Base-by-base conservation (phyloP, 64 coral and sea anemone genomes). In the Montipora capricornis region DNA sequence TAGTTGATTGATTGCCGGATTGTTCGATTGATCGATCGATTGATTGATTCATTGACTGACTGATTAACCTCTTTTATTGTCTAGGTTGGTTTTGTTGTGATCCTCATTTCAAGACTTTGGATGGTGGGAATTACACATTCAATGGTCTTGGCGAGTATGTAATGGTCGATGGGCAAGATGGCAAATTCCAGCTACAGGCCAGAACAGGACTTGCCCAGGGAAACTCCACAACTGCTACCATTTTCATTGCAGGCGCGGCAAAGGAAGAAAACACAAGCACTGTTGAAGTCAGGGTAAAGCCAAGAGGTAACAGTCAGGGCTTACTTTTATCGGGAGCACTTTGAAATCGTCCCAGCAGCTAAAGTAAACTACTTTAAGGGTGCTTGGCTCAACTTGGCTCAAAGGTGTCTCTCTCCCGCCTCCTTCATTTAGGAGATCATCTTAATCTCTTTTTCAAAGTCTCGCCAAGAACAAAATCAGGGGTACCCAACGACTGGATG, bases 101-200 rank as follows among this genome's bases (percentile, higher is more conserved):
- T 80, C 88, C 88, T 68, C 88, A 90, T 49, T 80, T 90, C 44
- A 78, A 79, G 22, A 90, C 76, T 5, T 47, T 90, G 22, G 88
- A 90, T 51, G 76, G 60, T 22, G 78, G 61, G 47, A 90, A 80
- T 67, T 90, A 82, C 49, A 91, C 89, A 0, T 91, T 91, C 44
- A 91, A 91, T 15, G 89, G 89, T 22, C 89, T 91, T 4, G 89
- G 89, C 24, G 89, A 91, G 49, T 91, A 74, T 57, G 89, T 91
- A 1, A 91, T 91, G 89, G 20, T 91, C 13, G 89, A 91, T 82
- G 89, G 62, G 17, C 47, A 91, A 68, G 50, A 91, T 6, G 78
- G 89, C 22, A 70, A 49, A 46, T 91, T 91, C 4, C 61, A 91
- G 49, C 57, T 91, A 3, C 89, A 91, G 51, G 76, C 78, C 3